These are phyloP conservation scores for Avahi laniger DNA, from an alignment of 2,797 vertebrate genomes.

Conservation along the genomic window DNA sequence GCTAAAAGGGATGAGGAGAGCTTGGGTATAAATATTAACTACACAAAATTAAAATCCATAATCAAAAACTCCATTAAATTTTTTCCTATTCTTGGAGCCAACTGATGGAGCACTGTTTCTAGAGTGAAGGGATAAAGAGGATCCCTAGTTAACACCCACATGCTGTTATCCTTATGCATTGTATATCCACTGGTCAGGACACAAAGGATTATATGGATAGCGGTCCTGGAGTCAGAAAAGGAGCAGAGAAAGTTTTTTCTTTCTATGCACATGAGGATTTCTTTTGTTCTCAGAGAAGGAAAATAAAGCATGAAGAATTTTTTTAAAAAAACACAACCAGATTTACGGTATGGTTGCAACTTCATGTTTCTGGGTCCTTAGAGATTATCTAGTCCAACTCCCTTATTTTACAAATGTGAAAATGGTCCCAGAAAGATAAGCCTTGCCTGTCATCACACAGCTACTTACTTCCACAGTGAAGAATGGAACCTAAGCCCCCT, in stretches of 20 bases:
- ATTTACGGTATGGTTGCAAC: not conserved
- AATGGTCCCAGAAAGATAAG: not conserved
- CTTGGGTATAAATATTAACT: not conserved
- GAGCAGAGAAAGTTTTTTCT: not conserved
- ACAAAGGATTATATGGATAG: not conserved
- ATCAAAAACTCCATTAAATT: not conserved
- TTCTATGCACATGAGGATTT: not conserved
- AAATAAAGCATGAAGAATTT: not conserved
- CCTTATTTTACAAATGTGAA: conserved; percentile 1
- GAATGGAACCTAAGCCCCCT: not conserved
- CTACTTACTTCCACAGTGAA: not conserved
- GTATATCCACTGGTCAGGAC: not conserved
- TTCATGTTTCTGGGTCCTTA: not conserved
- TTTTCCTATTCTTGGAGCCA: not conserved
- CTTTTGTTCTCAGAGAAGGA: not conserved
- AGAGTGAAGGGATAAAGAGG: not conserved
- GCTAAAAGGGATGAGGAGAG: not conserved
- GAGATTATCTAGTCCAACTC: not conserved
- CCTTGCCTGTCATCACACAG: not conserved
- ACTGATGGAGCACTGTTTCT: not conserved
- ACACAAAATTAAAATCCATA: not conserved
- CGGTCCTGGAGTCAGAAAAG: not conserved
- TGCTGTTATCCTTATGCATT: no score
- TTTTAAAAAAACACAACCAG: not conserved
- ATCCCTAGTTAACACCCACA: not conserved